Percentiles rank a stretch among this genome's conserved stretches.
Evolutionary conservation across 2,113 vertebrate genomes (phyloP).

Genomic region (Candoia aspera): DNA sequence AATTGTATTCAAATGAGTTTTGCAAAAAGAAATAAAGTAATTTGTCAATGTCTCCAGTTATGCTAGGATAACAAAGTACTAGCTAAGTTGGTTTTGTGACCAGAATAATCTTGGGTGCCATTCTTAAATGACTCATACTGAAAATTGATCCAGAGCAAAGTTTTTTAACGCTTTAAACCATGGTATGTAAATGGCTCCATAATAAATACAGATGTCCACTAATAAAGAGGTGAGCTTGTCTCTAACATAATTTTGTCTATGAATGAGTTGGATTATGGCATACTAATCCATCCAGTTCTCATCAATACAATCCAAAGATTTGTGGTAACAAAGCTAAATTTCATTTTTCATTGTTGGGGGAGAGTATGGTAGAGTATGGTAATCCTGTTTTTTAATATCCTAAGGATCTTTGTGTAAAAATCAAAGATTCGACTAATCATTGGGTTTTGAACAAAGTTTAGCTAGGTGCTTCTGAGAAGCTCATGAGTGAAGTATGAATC

Average conservation of each 20-base stretch:
- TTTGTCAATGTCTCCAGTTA: not conserved
- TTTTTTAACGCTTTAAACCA: not conserved
- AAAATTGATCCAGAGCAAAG: not conserved
- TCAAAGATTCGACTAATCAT: not conserved
- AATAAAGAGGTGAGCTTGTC: not conserved
- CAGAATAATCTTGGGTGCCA: not conserved
- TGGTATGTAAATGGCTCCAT: not conserved
- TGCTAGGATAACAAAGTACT: not conserved
- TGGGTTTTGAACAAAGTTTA: not conserved
- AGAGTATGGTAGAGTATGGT: not conserved
- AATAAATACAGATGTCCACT: not conserved
- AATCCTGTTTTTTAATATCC: not conserved
- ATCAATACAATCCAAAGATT: not conserved
- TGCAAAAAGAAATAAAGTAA: not conserved
- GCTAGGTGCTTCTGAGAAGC: not conserved
- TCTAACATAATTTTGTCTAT: not conserved
- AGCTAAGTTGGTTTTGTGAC: not conserved
- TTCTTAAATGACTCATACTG: not conserved
- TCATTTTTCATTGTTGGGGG: not conserved
- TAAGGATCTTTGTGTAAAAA: not conserved
- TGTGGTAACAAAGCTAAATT: not conserved
- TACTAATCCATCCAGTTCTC: not conserved
- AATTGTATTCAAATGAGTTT: slow-evolving; percentile 6
- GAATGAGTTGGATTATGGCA: not conserved
- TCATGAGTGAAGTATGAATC: not conserved